Conservation (phyloP, 30 jellyfish, hydroid and myxozoan genomes). For the Cassiopea andromeda region DNA sequence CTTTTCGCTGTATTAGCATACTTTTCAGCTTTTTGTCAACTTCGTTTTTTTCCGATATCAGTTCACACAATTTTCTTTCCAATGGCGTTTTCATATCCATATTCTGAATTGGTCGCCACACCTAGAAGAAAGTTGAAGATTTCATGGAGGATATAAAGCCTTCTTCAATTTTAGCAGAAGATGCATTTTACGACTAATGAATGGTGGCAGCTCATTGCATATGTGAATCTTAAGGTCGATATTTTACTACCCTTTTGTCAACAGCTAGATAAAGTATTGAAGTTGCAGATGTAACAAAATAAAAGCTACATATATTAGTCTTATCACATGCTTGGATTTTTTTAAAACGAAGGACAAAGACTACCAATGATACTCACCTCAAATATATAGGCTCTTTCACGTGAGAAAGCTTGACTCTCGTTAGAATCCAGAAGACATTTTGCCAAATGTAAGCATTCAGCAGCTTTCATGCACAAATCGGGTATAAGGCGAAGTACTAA, state of each 20-base stretch:
- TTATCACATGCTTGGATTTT: no score
- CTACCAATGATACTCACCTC: conserved; percentile 13
- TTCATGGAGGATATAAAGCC: no score
- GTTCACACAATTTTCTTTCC: conserved; percentile 59
- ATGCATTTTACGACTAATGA: no score
- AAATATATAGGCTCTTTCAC: conserved; percentile 55
- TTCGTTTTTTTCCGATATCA: conserved; percentile 20
- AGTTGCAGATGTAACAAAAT: no score
- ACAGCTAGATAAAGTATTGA: no score
- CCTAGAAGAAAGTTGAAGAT: background rate
- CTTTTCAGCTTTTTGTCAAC: background rate
- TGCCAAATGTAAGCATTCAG: conserved; percentile 60
- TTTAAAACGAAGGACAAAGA: background rate
- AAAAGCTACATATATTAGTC: no score
- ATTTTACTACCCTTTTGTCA: no score
- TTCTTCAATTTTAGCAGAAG: no score
- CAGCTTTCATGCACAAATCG: conserved; percentile 77
- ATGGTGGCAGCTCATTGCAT: no score
- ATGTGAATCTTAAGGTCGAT: no score
- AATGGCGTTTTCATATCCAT: conserved; percentile 44
- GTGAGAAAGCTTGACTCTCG: conserved; percentile 41
- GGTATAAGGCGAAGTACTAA: conserved; percentile 69
- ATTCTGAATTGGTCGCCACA: conserved; percentile 59
- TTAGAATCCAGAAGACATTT: conserved; percentile 42
- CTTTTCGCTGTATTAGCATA: background rate